A percentile compares a stretch with the other conserved stretches of the same genome.
phyloP scores from a whole-genome alignment of 2,888 invertebrate genomes.

The Amphimallon solstitiale region DNA sequence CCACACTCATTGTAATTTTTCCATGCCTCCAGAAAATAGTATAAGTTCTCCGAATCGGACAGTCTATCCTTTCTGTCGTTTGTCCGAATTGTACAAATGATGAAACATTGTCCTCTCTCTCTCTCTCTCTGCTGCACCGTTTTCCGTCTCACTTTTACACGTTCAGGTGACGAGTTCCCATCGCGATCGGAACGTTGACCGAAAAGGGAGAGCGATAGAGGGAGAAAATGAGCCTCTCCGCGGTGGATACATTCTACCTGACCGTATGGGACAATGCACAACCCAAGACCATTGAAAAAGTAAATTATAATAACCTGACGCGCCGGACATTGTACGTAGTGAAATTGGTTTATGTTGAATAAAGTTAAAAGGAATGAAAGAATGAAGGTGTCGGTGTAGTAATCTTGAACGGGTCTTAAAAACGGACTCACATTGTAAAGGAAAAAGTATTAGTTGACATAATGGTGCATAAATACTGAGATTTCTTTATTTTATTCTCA shows the following conservation, averaged over 20 bases:
- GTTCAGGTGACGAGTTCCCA: conserved; percentile 34
- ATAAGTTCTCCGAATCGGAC: conserved; percentile 32
- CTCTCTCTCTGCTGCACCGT: conserved; percentile 5
- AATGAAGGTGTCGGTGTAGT: conserved; percentile 45
- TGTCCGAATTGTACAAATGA: conserved; percentile 21
- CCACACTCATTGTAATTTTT: conserved; percentile 28
- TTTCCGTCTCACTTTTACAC: neutral
- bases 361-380: conserved; percentile 39
- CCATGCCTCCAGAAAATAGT: conserved; percentile 31
- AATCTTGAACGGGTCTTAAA: conserved; percentile 43
- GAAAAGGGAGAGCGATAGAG: neutral
- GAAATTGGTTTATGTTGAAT: conserved; percentile 43
- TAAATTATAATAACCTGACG: conserved; percentile 36
- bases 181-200: conserved; percentile 2
- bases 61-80: conserved; percentile 15
- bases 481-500: neutral
- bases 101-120: conserved; percentile 27
- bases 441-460: conserved; percentile 41
- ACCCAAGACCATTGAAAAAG: conserved; percentile 34
- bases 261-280: conserved; percentile 30
- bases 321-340: conserved; percentile 28
- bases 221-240: neutral
- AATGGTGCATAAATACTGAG: conserved; percentile 36
- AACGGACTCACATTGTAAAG: conserved; percentile 43
- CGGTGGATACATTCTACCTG: conserved; percentile 17